These are phyloP conservation scores for Rhineura floridana DNA, from an alignment of 2,113 vertebrate genomes.

Conservation along the genomic window DNA sequence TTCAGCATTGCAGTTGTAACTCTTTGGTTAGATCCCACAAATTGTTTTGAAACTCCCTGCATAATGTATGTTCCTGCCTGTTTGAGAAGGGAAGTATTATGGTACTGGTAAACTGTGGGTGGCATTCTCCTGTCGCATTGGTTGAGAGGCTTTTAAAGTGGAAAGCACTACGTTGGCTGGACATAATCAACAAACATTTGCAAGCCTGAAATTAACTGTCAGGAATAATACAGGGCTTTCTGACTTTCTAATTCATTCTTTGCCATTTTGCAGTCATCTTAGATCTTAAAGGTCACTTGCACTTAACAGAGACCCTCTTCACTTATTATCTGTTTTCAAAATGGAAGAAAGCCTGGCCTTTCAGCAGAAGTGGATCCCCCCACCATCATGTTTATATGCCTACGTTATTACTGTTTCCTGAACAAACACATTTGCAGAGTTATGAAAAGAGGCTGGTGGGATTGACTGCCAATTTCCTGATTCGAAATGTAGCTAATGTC, in stretches of 20 bases:
- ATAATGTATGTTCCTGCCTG: background rate
- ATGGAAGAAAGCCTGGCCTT: constrained; percentile 12
- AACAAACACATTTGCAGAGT: background rate
- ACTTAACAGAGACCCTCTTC: constrained; percentile 31
- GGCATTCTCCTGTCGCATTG: background rate
- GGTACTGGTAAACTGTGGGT: background rate
- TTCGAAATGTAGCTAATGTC: constrained; percentile 4
- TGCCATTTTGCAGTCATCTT: constrained; percentile 23
- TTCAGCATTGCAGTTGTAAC: background rate
- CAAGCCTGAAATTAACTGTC: constrained; percentile 20
- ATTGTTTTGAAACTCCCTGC: background rate
- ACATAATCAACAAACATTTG: constrained; percentile 31
- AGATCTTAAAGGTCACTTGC: constrained; percentile 51
- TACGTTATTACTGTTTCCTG: background rate
- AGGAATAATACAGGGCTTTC: constrained; percentile 29
- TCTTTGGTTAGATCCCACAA: constrained; percentile 25
- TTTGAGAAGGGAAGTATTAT: background rate
- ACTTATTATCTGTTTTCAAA: constrained; percentile 42
- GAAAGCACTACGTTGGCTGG: constrained; percentile 5
- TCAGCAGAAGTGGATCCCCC: background rate
- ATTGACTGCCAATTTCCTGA: background rate
- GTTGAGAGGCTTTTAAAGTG: background rate
- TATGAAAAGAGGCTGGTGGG: background rate
- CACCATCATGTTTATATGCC: background rate
- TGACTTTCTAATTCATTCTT: constrained; percentile 40